Conservation (phyloP, 2,797 vertebrate species). For the Megalops cyprinoides region DNA sequence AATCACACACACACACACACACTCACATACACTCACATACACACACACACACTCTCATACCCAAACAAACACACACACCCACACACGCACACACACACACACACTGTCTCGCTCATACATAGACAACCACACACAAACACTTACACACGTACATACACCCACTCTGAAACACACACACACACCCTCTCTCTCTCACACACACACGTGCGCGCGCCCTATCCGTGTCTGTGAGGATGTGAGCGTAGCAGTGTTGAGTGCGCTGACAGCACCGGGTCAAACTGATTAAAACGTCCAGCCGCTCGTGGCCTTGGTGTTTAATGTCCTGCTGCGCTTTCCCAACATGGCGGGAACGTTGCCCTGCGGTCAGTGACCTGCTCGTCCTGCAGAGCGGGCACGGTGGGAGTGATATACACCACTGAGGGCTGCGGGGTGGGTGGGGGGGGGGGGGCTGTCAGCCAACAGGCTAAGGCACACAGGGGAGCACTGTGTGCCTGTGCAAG, state of each 20-base stretch:
- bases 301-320: constrained; percentile 33
- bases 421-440: too few species aligned
- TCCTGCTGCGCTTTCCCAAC: constrained; percentile 37
- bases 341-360: constrained; percentile 38
- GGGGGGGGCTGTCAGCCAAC: constrained; percentile 18
- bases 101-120: too few species aligned
- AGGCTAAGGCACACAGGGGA: constrained; percentile 50
- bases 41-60: too few species aligned
- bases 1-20: constrained; percentile 11
- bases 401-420: constrained; percentile 3
- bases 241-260: too few species aligned
- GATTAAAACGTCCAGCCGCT: constrained; percentile 42
- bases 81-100: too few species aligned
- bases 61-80: too few species aligned
- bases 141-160: constrained; percentile 6
- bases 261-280: constrained; percentile 44
- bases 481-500: constrained; percentile 36
- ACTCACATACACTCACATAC: constrained; percentile 25
- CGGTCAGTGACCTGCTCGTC: constrained; percentile 50
- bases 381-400: neutral
- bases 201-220: constrained; percentile 13
- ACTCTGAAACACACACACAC: constrained; percentile 14
- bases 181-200: neutral
- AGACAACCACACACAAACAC: constrained; percentile 28
- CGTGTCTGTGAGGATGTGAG: too few species aligned